A percentile compares a stretch with the other conserved stretches of the same genome.
These are phyloP conservation scores for Callospermophilus lateralis DNA, from an alignment of 2,113 vertebrate genomes.

Conservation along the genomic window DNA sequence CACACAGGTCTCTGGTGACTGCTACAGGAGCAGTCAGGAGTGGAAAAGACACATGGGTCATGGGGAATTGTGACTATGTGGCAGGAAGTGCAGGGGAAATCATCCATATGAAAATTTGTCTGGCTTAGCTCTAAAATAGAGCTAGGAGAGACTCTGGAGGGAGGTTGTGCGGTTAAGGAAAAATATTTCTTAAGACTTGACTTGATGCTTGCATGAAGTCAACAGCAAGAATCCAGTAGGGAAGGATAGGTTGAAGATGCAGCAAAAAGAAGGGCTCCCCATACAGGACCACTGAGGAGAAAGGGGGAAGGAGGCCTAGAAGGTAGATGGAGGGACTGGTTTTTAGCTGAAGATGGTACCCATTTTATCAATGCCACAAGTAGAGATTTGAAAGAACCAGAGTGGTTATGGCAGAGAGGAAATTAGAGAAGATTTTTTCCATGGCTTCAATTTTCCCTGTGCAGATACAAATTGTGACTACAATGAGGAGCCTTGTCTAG, in stretches of 20 bases:
- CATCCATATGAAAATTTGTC: neutral
- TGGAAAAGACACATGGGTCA: fast-evolving
- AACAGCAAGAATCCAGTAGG: neutral
- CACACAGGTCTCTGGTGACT: neutral
- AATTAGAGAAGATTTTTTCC: neutral
- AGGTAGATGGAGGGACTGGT: neutral
- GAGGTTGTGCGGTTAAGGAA: neutral
- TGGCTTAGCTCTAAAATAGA: neutral
- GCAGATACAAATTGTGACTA: slow-evolving; percentile 33
- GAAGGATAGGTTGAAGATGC: neutral
- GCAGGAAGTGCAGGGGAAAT: neutral
- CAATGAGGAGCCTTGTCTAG: slow-evolving; percentile 3
- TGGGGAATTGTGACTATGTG: neutral
- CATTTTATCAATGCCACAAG: neutral
- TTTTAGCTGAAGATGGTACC: neutral
- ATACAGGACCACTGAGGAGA: neutral
- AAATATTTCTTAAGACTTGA: neutral
- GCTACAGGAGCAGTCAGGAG: neutral
- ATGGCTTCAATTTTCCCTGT: slow-evolving; percentile 28
- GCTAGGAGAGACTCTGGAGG: neutral
- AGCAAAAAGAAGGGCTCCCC: neutral
- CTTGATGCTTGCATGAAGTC: neutral
- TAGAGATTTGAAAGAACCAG: neutral
- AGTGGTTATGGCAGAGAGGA: neutral
- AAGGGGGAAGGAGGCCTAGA: neutral